Base-by-base conservation (phyloP, 35 echinoderm and acorn worm genomes). In the Hemicentrotus pulcherrimus region DNA sequence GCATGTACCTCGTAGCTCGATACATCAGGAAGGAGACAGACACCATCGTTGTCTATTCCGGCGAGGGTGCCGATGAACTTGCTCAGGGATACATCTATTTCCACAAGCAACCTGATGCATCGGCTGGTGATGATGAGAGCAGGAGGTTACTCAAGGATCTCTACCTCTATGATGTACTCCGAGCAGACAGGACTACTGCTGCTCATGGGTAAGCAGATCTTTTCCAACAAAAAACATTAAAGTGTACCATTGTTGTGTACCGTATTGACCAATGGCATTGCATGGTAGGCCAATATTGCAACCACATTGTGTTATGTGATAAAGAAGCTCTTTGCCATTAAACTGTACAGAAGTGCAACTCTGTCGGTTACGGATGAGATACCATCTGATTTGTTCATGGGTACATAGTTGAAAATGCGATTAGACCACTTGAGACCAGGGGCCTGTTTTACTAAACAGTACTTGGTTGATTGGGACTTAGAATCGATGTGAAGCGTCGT, bases 61-160 rank as follows among this genome's bases (percentile, higher is more conserved):
- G 98, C 22, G 98, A 99, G 86, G 98, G 98, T 33, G 94, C 98
- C 31, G 98, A 99, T 94, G 98, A 99, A 48, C 32, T 99, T 0
- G 97, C 96, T 58, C 98, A 99, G 96, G 98, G 98, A 11, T 99
- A 99, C 46, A 97, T 99, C 32, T 97, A 97, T 70, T 99, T 99
- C 86, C 97, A 99, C 93, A 99, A 96, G 47, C 95, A 96, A 31
- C 98, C 98, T 9, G 86, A 92, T 85, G 71, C 95, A 88, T 97
- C 96, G 22, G 98, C 87, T 16, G 98, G 91, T 58, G 96, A 97
- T 31, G 91, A 96, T 31, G 98, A 99, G 88, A 95, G 95, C 61
- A 89, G 85, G 28, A 59, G 98, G 47, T 48, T 99, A 24, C 70
- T 99, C 94, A 95, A 96, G 71, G 98, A 99, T 89, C 96, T 99